These are phyloP conservation scores for Stictonetta naevosa DNA, from an alignment of 2,113 vertebrate species.

Conservation along the genomic window DNA sequence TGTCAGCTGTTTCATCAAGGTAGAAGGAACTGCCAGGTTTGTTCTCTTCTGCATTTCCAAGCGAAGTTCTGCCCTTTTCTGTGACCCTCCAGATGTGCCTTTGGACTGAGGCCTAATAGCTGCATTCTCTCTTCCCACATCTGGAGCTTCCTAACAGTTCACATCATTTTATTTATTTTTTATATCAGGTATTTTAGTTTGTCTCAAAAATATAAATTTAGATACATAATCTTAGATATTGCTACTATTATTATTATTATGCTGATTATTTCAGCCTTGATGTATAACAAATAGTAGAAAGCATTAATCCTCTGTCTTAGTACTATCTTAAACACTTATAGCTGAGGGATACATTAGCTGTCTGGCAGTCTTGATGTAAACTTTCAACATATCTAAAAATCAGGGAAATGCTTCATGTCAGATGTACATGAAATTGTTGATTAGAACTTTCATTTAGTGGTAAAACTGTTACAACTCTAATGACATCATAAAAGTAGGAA, in stretches of 20 bases:
- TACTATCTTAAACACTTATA: background rate
- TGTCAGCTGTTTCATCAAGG: background rate
- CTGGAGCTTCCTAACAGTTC: background rate
- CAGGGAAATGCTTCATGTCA: background rate
- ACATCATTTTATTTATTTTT: too few relatives aligned
- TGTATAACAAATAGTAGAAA: background rate
- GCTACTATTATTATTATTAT: background rate
- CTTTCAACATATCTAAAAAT: background rate
- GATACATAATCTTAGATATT: background rate
- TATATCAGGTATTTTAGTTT: too few relatives aligned
- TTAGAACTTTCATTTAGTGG: background rate
- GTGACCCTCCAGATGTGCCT: background rate
- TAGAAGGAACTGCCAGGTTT: background rate
- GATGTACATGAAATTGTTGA: background rate
- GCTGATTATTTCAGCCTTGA: background rate
- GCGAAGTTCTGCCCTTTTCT: background rate
- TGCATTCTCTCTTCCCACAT: background rate
- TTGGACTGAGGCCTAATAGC: background rate
- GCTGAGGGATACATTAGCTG: background rate
- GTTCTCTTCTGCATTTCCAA: background rate
- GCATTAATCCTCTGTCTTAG: background rate
- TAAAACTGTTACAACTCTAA: background rate
- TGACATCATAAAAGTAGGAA: background rate
- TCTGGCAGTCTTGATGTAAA: background rate
- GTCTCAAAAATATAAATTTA: background rate